Evolutionary conservation across 2,797 vertebrate species (phyloP).

Genomic region (Falco biarmicus): DNA sequence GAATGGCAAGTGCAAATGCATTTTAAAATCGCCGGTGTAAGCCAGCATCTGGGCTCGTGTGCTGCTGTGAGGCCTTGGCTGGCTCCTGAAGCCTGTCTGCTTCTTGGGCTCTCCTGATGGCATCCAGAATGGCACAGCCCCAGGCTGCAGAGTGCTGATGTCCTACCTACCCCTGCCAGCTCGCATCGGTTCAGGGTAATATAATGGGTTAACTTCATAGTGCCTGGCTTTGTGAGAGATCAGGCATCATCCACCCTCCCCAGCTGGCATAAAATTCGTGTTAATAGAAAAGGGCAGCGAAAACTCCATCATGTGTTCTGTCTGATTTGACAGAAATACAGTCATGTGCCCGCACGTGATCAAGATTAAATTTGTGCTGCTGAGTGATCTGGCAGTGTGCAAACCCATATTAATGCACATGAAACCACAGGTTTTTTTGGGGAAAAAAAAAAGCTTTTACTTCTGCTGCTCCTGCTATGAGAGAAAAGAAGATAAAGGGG

Average conservation of each 20-base stretch:
- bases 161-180: background rate
- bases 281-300: background rate
- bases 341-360: background rate
- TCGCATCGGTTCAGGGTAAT: fast-evolving
- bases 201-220: background rate
- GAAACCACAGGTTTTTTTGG: background rate
- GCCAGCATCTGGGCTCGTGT: background rate
- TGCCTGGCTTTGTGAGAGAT: background rate
- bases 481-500: background rate
- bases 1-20: background rate
- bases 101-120: background rate
- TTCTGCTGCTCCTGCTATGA: background rate
- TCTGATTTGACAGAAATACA: background rate
- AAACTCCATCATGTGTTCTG: background rate
- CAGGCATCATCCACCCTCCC: background rate
- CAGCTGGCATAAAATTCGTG: background rate
- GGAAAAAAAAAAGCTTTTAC: fast-evolving
- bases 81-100: fast-evolving
- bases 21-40: background rate
- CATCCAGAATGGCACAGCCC: background rate
- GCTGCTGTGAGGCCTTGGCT: background rate
- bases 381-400: background rate
- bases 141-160: background rate
- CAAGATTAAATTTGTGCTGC: background rate
- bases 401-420: background rate